Base-by-base conservation (phyloP, 2,797 vertebrate species). In the Hylomyscus alleni region DNA sequence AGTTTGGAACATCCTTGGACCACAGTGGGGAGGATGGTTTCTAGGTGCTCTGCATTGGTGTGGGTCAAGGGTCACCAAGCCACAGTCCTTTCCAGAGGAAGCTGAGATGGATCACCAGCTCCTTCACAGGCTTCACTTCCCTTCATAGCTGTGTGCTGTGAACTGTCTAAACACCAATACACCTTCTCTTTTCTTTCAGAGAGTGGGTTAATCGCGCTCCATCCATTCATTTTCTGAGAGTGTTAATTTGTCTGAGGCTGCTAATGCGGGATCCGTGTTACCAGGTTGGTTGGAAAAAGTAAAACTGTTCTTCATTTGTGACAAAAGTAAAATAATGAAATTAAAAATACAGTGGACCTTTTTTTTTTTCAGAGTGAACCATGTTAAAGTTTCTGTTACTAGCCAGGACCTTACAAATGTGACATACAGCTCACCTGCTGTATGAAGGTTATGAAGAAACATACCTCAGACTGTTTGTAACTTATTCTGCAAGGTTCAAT, bases 241-340 rank as follows among this genome's bases (percentile, higher is more conserved):
- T 99, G 92, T 98, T 99, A 95, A 99, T 99, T 95, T 99, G 99
- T 93, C 97, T 99, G 40, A 98, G 99, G 91, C 98, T 99, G 87
- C 96, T 99, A 91, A 99, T 99, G 98, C 99, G 99, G 98, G 99
- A 99, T 97, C 98, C 98, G 3, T 98, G 98, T 94, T 99, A 99
- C 97, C 99, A 99, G 99, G 99, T 99, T 96, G 90, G 98, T 97
- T 96, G 94, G 7, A 87, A 65, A 78, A 76, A 40, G 50, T 24
- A 3, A 26, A 65, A 58, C 50, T 15, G 34, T 31, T 50, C 88
- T 95, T 81, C 69, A 20, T 40, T 82, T 91, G 19, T 65, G 91
- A 89, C 65, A 5, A 87, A 95, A 77, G 75, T 20, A 11, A 72
- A 94, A 44, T 56, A 47, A 31, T 84, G 17, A 65, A 86, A 37